phyloP scores from a whole-genome alignment of 2,113 vertebrate species.

The Fukomys damarensis region DNA sequence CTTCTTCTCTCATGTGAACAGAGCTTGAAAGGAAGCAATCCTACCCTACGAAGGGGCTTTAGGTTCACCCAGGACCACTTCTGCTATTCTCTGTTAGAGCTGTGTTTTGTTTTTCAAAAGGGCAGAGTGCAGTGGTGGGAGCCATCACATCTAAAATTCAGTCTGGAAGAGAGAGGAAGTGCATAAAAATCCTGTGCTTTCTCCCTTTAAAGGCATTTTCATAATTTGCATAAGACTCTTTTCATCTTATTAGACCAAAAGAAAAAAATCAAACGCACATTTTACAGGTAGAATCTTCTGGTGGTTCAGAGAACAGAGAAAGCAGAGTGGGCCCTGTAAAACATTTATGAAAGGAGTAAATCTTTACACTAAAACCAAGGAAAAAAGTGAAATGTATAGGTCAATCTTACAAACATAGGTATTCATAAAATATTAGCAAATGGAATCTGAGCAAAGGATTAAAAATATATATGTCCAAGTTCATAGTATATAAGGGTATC shows the following conservation, averaged over 20 bases:
- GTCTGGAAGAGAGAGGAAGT: neutral
- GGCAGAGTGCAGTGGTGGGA: accelerated
- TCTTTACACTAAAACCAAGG: neutral
- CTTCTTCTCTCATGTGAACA: neutral
- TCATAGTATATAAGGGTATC: neutral
- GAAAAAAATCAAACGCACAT: neutral
- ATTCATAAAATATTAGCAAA: neutral
- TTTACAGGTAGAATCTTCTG: neutral
- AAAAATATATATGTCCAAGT: neutral
- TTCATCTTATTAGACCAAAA: neutral
- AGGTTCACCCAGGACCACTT: neutral
- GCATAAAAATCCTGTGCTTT: neutral
- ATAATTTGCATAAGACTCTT: neutral
- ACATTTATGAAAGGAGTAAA: neutral
- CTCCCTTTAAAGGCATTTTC: neutral
- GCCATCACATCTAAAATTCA: neutral
- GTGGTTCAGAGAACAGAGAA: neutral
- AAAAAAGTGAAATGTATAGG: neutral
- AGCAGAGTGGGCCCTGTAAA: neutral
- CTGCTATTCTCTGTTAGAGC: neutral
- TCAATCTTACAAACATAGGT: neutral
- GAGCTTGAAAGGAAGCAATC: neutral
- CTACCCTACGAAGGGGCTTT: neutral
- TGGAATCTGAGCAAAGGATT: neutral
- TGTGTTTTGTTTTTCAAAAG: neutral